Percentiles rank a stretch among this genome's conserved stretches.
Evolutionary conservation across 1,140 invertebrate species (phyloP).

Genomic region (Eriosoma lanigerum): DNA sequence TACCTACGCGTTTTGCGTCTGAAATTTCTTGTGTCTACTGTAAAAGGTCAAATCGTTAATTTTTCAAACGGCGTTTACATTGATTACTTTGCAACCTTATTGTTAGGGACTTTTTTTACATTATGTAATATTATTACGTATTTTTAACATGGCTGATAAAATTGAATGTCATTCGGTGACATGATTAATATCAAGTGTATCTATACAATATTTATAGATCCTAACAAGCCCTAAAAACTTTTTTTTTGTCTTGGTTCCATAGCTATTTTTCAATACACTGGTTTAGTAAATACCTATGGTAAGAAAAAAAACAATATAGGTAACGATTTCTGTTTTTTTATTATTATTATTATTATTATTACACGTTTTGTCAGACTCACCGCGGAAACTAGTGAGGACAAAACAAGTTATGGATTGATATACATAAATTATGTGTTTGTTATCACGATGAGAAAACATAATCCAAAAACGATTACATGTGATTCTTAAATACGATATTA

Average conservation of each 20-base stretch:
- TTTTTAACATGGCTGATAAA: neutral
- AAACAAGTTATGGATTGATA: no score
- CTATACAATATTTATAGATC: neutral
- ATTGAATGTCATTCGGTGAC: conserved; percentile 40
- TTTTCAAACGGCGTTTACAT: conserved; percentile 45
- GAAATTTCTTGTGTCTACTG: neutral
- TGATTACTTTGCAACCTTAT: conserved; percentile 4
- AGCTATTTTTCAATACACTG: neutral
- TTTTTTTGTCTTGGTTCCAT: neutral
- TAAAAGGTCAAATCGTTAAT: conserved; percentile 49
- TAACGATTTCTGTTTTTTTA: conserved; percentile 9
- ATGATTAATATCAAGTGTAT: conserved; percentile 19
- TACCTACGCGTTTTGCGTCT: neutral
- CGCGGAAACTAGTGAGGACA: no score
- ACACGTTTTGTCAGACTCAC: no score
- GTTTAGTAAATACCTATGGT: neutral
- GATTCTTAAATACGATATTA: no score
- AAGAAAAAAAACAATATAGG: neutral
- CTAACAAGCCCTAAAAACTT: neutral
- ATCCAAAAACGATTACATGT: no score
- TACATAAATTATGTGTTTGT: no score
- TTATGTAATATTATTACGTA: neutral
- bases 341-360: no score
- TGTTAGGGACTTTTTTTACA: conserved; percentile 1
- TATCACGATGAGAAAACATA: no score